phyloP scores from a whole-genome alignment of 2,888 invertebrate species.

The Erynnis tages region DNA sequence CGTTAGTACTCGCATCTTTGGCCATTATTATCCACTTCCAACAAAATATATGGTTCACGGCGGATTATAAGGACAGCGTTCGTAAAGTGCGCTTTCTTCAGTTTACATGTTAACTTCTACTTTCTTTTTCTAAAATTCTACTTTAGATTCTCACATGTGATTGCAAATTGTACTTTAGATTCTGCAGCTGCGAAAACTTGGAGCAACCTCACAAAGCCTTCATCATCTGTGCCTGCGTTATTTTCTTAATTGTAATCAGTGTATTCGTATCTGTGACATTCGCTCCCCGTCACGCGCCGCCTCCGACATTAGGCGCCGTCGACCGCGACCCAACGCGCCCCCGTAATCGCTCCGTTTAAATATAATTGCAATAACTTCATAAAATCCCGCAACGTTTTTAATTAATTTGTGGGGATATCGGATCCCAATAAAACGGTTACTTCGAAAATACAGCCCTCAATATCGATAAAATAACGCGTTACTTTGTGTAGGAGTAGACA shows the following conservation, averaged over 20 bases:
- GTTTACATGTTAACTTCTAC: too few relatives aligned
- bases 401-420: conserved; percentile 72
- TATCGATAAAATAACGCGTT: neutral
- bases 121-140: too few relatives aligned
- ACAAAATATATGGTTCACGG: too few relatives aligned
- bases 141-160: too few relatives aligned
- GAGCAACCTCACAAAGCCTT: too few relatives aligned
- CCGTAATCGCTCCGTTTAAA: conserved; percentile 67
- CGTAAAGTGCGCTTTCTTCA: too few relatives aligned
- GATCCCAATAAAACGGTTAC: conserved; percentile 66
- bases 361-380: conserved; percentile 78
- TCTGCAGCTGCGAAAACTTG: too few relatives aligned
- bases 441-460: conserved; percentile 42
- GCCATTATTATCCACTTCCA: too few relatives aligned
- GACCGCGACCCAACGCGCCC: conserved; percentile 43
- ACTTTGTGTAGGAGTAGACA: neutral
- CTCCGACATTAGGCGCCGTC: conserved; percentile 50
- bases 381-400: conserved; percentile 68
- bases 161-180: too few relatives aligned
- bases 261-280: neutral
- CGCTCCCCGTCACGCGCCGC: neutral
- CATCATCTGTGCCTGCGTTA: too few relatives aligned
- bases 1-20: too few relatives aligned
- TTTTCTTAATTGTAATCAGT: neutral
- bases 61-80: too few relatives aligned